These are phyloP conservation scores for Lycia hirtaria DNA, from an alignment of 2,888 invertebrate genomes.

Conservation along the genomic window DNA sequence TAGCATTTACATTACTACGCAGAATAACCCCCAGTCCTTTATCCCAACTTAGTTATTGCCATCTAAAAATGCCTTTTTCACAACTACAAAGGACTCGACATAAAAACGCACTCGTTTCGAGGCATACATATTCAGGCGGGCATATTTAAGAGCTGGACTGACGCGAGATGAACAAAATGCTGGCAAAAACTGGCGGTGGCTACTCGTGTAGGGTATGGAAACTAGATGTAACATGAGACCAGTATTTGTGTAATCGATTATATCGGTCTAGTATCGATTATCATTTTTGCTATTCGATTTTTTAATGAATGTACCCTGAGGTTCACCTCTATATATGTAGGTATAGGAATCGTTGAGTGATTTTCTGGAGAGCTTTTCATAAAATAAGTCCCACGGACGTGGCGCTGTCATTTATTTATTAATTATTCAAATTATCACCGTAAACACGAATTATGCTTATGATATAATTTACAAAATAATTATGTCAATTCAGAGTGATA, in stretches of 20 bases:
- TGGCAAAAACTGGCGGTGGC: constrained; percentile 31
- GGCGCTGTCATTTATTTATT: no score
- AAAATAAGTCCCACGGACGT: no score
- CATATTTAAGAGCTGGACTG: constrained; percentile 33
- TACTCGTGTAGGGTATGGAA: constrained; percentile 10
- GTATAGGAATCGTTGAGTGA: no score
- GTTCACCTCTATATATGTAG: no score
- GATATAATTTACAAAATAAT: no score
- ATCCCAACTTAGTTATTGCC: constrained; percentile 30
- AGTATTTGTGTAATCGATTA: constrained; percentile 4
- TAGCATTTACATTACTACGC: constrained; percentile 7
- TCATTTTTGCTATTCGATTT: no score
- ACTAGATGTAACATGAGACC: constrained; percentile 19
- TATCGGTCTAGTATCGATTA: neutral
- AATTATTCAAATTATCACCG: no score
- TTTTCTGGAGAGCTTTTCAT: no score
- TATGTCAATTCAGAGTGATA: no score
- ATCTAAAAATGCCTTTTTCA: constrained; percentile 37
- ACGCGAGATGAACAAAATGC: constrained; percentile 27
- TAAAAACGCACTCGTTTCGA: constrained; percentile 33
- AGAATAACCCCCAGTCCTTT: constrained; percentile 19
- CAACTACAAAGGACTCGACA: constrained; percentile 31
- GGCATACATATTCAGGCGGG: constrained; percentile 38
- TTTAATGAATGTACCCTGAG: no score
- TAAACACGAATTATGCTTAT: no score